Evolutionary conservation across 2,888 invertebrate genomes (phyloP).

Genomic region (Adelphocoris suturalis): DNA sequence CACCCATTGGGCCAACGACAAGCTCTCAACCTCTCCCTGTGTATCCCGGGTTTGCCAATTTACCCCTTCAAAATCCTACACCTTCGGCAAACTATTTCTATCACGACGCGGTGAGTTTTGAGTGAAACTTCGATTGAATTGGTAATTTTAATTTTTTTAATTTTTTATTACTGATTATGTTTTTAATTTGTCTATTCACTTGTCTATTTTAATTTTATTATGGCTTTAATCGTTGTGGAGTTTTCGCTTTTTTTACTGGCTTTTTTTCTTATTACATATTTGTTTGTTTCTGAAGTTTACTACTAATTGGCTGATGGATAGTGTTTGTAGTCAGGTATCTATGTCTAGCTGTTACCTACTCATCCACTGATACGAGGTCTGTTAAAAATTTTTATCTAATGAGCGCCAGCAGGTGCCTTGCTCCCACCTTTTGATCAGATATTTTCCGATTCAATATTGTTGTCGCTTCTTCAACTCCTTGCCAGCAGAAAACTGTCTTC

Average conservation of each 20-base stretch:
- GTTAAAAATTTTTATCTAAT: too few species aligned
- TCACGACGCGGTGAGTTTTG: slow-evolving; percentile 75
- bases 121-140: slow-evolving; percentile 52
- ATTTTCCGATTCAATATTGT: too few species aligned
- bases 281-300: background rate
- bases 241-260: background rate
- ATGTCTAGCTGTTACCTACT: too few species aligned
- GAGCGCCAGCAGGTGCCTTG: too few species aligned
- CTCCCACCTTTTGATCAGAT: too few species aligned
- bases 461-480: too few species aligned
- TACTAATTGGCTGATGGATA: too few species aligned
- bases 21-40: slow-evolving; percentile 73
- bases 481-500: too few species aligned
- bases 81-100: slow-evolving; percentile 75
- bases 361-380: too few species aligned
- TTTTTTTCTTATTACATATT: background rate
- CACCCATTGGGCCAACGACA: slow-evolving; percentile 80
- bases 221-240: background rate
- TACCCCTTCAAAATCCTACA: slow-evolving; percentile 70
- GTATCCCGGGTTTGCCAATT: slow-evolving; percentile 75
- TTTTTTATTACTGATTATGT: slow-evolving; percentile 1
- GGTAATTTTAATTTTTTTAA: slow-evolving; percentile 51
- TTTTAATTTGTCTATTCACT: background rate
- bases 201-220: background rate
- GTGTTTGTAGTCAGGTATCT: too few species aligned